Conservation (phyloP, 2,888 invertebrate species). For the Drosophila tanythrix region DNA sequence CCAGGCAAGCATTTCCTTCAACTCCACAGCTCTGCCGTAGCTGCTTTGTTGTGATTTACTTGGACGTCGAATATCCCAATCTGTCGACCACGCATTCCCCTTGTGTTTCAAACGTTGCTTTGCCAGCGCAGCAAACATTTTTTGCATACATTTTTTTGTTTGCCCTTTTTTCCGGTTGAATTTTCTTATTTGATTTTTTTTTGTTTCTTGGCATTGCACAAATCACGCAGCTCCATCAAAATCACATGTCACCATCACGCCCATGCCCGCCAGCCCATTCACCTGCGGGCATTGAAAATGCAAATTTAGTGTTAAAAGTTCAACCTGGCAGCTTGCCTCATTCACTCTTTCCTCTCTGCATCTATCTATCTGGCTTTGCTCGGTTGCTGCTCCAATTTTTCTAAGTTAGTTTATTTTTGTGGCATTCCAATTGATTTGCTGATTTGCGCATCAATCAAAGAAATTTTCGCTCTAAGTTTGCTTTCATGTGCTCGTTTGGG, state of each 20-base stretch:
- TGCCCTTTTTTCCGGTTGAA: conserved; percentile 7
- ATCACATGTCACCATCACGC: conserved; percentile 43
- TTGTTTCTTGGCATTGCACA: conserved; percentile 32
- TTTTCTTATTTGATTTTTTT: background rate
- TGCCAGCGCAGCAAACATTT: conserved; percentile 35
- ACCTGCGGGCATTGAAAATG: conserved; percentile 59
- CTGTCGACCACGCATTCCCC: conserved; percentile 14
- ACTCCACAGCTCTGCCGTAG: conserved; percentile 2
- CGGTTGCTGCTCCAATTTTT: conserved; percentile 21
- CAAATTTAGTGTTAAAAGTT: conserved; percentile 65
- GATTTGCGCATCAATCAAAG: conserved; percentile 73
- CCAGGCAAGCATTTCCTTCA: conserved; percentile 4
- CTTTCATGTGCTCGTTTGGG: conserved; percentile 41
- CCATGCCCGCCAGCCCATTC: conserved; percentile 9
- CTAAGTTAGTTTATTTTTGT: conserved; percentile 48
- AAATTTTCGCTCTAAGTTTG: conserved; percentile 54
- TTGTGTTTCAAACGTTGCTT: conserved; percentile 15
- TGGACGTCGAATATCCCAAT: conserved; percentile 39
- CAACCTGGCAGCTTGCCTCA: conserved; percentile 17
- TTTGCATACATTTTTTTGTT: conserved; percentile 38
- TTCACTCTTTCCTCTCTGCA: conserved; percentile 3
- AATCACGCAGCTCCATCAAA: conserved; percentile 52
- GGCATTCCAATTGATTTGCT: conserved; percentile 73
- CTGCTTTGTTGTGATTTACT: conserved; percentile 29
- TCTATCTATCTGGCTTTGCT: conserved; percentile 1